Conservation (phyloP, 2,888 invertebrate species). For the Branchellion lobata region DNA sequence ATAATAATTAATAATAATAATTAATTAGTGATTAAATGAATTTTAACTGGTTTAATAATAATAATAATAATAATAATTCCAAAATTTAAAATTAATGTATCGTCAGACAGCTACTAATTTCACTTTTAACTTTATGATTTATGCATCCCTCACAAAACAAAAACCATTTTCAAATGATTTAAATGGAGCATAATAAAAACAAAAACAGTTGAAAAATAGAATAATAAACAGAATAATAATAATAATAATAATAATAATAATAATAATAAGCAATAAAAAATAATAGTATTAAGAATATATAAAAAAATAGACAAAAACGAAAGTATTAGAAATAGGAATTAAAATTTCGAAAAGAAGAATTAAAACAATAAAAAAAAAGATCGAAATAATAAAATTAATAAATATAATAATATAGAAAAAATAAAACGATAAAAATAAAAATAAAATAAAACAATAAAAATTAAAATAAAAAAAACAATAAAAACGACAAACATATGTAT, state of each 20-base stretch:
- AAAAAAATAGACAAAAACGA: neutral
- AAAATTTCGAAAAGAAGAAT: neutral
- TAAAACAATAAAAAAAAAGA: neutral
- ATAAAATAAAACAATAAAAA: neutral
- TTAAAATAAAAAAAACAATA: neutral
- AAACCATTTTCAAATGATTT: too few relatives aligned
- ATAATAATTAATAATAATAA: too few relatives aligned
- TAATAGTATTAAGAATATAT: neutral
- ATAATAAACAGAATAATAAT: too few relatives aligned
- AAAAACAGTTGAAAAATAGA: too few relatives aligned
- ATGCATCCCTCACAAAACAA: neutral
- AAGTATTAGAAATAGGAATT: neutral
- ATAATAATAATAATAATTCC: neutral
- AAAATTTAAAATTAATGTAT: neutral
- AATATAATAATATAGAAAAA: neutral
- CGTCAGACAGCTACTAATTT: neutral
- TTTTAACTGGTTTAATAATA: too few relatives aligned
- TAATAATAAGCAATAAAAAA: neutral
- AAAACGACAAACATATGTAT: neutral
- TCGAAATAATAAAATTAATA: neutral
- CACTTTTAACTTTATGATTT: neutral
- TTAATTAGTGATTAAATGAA: too few relatives aligned
- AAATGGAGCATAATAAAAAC: too few relatives aligned
- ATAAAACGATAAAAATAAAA: neutral
- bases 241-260: neutral